Evolutionary conservation across 2,113 vertebrate species (phyloP).

Genomic region (Notothenia coriiceps): DNA sequence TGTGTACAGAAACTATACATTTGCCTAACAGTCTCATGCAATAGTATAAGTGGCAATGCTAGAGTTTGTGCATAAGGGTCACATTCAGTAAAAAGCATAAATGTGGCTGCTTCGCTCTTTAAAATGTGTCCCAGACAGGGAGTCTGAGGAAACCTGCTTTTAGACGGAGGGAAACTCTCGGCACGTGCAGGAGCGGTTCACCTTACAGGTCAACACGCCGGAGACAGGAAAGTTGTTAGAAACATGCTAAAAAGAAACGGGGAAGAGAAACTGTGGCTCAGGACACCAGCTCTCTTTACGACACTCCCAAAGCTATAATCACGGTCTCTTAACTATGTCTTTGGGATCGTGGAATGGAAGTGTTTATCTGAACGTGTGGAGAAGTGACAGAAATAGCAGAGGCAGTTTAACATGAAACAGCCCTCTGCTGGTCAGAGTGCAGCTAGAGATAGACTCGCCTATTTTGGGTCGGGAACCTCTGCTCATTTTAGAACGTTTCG

Average conservation of each 20-base stretch:
- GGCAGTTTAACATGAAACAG: constrained; percentile 77
- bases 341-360: constrained; percentile 78
- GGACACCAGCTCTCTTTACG: constrained; percentile 72
- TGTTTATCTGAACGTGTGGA: constrained; percentile 77
- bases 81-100: constrained; percentile 30
- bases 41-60: constrained; percentile 11
- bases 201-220: constrained; percentile 63
- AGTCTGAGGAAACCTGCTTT: constrained; percentile 64
- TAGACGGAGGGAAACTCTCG: constrained; percentile 51
- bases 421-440: constrained; percentile 65
- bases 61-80: background rate
- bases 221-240: constrained; percentile 59
- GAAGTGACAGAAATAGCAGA: constrained; percentile 77
- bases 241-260: constrained; percentile 69
- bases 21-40: constrained; percentile 9
- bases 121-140: constrained; percentile 39
- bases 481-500: constrained; percentile 66
- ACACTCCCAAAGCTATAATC: constrained; percentile 81
- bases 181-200: constrained; percentile 69
- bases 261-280: constrained; percentile 55
- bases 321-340: constrained; percentile 77
- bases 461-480: constrained; percentile 72
- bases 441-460: constrained; percentile 65
- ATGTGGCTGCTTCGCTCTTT: constrained; percentile 34
- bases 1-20: constrained; percentile 26